Percentiles rank a stretch among this genome's conserved stretches.
These are phyloP conservation scores for Agelas oroides DNA, from an alignment of 37 sponge, comb jelly and placozoan genomes.

Conservation along the genomic window DNA sequence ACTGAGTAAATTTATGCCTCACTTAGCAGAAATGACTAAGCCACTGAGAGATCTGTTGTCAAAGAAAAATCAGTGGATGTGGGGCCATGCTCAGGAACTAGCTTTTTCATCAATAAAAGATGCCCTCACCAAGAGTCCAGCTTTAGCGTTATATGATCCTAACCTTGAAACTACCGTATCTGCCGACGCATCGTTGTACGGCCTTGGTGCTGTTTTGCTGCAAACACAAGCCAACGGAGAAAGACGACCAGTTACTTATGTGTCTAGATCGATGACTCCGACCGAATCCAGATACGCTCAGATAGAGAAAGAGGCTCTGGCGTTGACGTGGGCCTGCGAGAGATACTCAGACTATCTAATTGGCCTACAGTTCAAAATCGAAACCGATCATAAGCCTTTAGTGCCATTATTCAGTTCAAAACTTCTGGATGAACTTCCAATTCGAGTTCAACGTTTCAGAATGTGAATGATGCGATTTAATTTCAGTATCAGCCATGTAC, in stretches of 20 bases:
- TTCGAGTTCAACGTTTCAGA: conserved; percentile 3
- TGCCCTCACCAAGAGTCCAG: conserved; percentile 25
- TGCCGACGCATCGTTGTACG: conserved; percentile 5
- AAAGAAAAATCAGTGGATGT: too few relatives aligned
- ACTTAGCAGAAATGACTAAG: conserved; percentile 10
- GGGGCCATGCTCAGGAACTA: conserved; percentile 46
- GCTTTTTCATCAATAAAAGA: conserved; percentile 41
- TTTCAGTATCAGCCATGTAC: not conserved
- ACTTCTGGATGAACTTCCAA: too few relatives aligned
- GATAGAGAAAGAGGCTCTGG: too few relatives aligned
- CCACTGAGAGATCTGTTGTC: too few relatives aligned
- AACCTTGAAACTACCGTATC: not conserved
- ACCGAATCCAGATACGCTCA: too few relatives aligned
- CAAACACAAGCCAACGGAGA: conserved; percentile 5
- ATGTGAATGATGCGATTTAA: conserved; percentile 19
- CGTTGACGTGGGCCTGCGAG: too few relatives aligned
- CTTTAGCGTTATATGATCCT: not conserved
- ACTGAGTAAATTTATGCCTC: conserved; percentile 12
- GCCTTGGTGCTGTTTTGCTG: conserved; percentile 23
- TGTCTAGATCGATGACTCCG: too few relatives aligned
- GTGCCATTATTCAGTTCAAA: too few relatives aligned
- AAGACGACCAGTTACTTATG: too few relatives aligned
- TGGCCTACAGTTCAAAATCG: too few relatives aligned
- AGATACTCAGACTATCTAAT: too few relatives aligned
- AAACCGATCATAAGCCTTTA: too few relatives aligned